Percentiles rank a stretch among this genome's conserved stretches.
phyloP scores from a whole-genome alignment of 1,140 invertebrate genomes.

The Drosophila azteca region DNA sequence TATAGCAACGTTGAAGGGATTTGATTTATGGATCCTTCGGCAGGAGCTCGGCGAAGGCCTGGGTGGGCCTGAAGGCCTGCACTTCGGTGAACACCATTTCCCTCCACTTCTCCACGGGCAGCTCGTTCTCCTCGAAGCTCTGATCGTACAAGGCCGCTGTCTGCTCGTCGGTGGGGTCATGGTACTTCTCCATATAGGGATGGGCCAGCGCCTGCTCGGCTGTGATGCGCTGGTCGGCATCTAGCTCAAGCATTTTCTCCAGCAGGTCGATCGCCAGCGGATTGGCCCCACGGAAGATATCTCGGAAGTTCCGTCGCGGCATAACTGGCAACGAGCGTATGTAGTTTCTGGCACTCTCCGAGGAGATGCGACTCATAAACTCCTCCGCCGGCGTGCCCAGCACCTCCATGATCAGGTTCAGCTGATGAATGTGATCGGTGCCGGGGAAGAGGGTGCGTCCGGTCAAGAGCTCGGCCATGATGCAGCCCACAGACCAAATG shows the following conservation, averaged over 20 bases:
- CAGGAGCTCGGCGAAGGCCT: conserved; percentile 71
- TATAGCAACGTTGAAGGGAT: conserved; percentile 39
- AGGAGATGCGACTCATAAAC: conserved; percentile 97
- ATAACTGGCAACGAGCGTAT: conserved; percentile 95
- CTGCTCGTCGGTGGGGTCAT: conserved; percentile 97
- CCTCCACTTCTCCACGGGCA: conserved; percentile 97
- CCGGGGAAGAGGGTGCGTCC: conserved; percentile 97
- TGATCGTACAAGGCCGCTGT: conserved; percentile 94
- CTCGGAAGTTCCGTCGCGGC: conserved; percentile 95
- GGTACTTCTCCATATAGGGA: conserved; percentile 93
- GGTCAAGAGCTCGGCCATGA: conserved; percentile 98
- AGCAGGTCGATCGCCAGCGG: conserved; percentile 96
- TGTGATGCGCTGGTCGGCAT: conserved; percentile 96
- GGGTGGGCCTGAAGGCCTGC: conserved; percentile 88
- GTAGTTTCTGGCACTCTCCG: conserved; percentile 96
- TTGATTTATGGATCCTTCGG: conserved; percentile 58
- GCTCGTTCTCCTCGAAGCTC: conserved; percentile 97
- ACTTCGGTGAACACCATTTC: conserved; percentile 92
- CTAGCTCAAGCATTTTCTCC: conserved; percentile 97
- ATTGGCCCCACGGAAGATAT: conserved; percentile 96
- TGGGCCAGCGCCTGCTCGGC: conserved; percentile 97
- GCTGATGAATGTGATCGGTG: conserved; percentile 99
- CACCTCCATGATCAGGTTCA: conserved; percentile 97
- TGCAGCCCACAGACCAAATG: conserved; percentile 99
- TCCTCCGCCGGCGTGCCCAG: conserved; percentile 95